phyloP scores from a whole-genome alignment of 2,113 vertebrate species.

The Nesoenas mayeri region DNA sequence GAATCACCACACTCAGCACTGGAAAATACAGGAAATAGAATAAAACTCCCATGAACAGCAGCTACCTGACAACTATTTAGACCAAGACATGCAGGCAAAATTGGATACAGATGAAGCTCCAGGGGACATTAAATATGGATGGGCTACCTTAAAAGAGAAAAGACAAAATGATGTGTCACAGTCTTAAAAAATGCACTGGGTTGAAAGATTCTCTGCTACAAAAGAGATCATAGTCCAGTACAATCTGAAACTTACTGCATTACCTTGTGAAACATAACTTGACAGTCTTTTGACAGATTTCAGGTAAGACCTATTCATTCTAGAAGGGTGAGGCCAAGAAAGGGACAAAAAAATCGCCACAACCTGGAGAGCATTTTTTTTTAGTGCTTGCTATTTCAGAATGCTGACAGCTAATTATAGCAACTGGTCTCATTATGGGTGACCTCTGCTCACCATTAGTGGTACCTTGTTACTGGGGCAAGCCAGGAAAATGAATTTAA shows the following conservation, averaged over 20 bases:
- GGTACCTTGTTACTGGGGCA: background rate
- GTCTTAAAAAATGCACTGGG: background rate
- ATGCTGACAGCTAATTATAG: slow-evolving; percentile 49
- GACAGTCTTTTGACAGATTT: background rate
- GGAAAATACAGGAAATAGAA: background rate
- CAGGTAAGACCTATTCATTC: background rate
- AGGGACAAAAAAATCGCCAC: background rate
- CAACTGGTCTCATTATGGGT: background rate
- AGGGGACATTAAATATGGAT: background rate
- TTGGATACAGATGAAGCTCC: background rate
- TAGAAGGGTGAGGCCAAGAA: background rate
- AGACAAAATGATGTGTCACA: background rate
- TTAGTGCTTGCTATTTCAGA: slow-evolving; percentile 5
- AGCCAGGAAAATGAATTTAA: background rate
- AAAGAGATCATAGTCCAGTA: background rate
- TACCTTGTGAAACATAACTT: background rate
- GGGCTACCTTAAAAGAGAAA: background rate
- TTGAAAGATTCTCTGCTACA: background rate
- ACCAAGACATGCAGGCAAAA: background rate
- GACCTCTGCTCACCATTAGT: background rate
- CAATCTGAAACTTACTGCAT: background rate
- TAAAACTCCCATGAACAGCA: background rate
- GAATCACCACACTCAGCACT: background rate
- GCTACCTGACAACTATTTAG: background rate
- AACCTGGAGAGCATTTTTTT: background rate